These are phyloP conservation scores for Sesamia nonagrioides DNA, from an alignment of 1,140 invertebrate species.

Conservation along the genomic window DNA sequence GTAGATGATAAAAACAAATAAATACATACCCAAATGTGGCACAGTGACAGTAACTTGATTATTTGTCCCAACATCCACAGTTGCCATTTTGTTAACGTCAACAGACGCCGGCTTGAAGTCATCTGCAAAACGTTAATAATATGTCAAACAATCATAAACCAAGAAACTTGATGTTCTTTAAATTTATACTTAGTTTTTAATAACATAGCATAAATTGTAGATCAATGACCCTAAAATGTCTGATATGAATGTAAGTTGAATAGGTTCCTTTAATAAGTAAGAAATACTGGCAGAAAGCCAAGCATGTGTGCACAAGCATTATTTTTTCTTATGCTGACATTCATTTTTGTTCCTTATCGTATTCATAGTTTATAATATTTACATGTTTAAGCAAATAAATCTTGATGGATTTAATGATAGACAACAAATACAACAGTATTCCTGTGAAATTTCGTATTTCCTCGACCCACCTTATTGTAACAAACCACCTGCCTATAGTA, in stretches of 20 bases:
- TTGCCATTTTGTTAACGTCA: conserved; percentile 96
- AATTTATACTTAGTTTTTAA: background rate
- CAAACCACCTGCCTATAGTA: too few species aligned
- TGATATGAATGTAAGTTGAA: background rate
- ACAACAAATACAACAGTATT: too few species aligned
- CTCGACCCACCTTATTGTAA: too few species aligned
- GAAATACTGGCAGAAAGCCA: background rate
- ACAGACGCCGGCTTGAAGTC: conserved; percentile 99
- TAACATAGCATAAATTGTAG: conserved; percentile 7
- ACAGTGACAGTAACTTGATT: conserved; percentile 97
- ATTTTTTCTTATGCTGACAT: too few species aligned
- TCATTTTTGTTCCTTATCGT: too few species aligned
- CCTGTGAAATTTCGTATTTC: too few species aligned
- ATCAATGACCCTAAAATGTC: conserved; percentile 1
- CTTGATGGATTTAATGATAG: too few species aligned
- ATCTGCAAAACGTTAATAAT: conserved; percentile 89
- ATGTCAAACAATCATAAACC: background rate
- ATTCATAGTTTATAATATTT: too few species aligned
- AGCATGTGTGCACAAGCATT: too few species aligned
- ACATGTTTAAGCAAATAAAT: too few species aligned
- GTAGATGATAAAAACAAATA: background rate
- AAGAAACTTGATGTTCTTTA: background rate
- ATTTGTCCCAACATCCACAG: conserved; percentile 95
- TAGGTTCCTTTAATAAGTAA: conserved; percentile 4
- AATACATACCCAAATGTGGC: conserved; percentile 92